Conservation (phyloP, 1,140 invertebrate genomes). For the Oedothorax gibbosus region DNA sequence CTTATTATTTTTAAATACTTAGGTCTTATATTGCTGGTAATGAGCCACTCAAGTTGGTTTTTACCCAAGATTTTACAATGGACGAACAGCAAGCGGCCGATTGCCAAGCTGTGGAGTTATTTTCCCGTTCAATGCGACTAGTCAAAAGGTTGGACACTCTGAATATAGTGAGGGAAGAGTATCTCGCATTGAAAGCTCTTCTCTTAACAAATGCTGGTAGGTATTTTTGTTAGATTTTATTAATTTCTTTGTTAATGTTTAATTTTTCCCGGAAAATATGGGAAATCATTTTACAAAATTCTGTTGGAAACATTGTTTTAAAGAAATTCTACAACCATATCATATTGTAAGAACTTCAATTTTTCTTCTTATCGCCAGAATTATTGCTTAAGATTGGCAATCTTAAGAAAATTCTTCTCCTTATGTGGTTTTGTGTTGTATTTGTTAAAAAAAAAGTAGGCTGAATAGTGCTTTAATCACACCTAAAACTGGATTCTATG, state of each 20-base stretch:
- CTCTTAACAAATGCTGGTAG: constrained; percentile 83
- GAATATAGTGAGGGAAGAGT: constrained; percentile 88
- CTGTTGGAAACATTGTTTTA: too few relatives aligned
- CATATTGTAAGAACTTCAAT: too few relatives aligned
- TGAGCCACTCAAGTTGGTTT: constrained; percentile 64
- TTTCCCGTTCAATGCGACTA: constrained; percentile 83
- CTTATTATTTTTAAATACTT: background rate
- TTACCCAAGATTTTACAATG: constrained; percentile 72
- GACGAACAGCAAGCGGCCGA: constrained; percentile 87
- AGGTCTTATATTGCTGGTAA: constrained; percentile 60
- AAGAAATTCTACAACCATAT: too few relatives aligned
- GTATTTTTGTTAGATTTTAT: constrained; percentile 26
- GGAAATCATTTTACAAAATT: too few relatives aligned
- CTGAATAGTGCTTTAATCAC: too few relatives aligned
- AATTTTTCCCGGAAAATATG: background rate
- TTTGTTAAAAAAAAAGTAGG: too few relatives aligned
- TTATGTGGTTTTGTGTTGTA: too few relatives aligned
- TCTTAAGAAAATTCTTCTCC: too few relatives aligned
- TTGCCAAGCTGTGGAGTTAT: constrained; percentile 85
- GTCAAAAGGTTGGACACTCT: constrained; percentile 87
- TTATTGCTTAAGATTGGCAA: too few relatives aligned
- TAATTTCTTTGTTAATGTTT: background rate
- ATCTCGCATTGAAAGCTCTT: constrained; percentile 91
- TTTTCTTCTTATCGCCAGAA: too few relatives aligned
- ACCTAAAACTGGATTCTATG: too few relatives aligned